Evolutionary conservation across 2,888 invertebrate species (phyloP), one percentile per base, ranked within the genome.

Genomic region (Idaea straminata): DNA sequence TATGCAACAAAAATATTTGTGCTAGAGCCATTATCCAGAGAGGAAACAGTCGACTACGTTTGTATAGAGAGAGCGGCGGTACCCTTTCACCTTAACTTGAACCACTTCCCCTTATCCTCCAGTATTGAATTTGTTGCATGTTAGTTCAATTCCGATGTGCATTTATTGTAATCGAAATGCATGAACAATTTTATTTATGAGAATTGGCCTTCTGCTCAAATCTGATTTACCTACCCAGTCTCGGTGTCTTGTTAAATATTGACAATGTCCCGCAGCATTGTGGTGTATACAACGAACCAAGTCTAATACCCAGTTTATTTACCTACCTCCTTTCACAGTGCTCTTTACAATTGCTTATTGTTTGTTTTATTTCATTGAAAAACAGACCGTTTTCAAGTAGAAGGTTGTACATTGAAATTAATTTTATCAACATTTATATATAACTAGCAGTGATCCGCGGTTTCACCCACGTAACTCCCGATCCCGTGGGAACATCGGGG

Each of bases 171-270:
- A 25, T 25, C 25, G 25, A 25, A 25, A 25, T 25, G 25, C 1
- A 25, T 25, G 25, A 25, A 25, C 3, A n/a, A n/a, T 10, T 7
- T 7, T 47, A 47, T 7, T 4, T 47, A 47, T 7, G 13, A 10
- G 47, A 13, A 13, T 13, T 36, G 47, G 7, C 62, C 64, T 69
- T 65, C 66, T 59, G 62, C 62, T 67, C 36, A 66, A 68, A 69
- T 66, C 67, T 66, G 68, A 71, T 72, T 72, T 67, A 25, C 64
- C 7, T 47, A 47, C 62, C 66, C 62, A 61, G 69, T 62, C 66
- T 65, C 64, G 62, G 25, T 58, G 61, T 65, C 59, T 62, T n/a
- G 60, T 66, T 68, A 67, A 68, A 69, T 72, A 69, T 69, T 69
- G 68, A 72, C 69, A 47, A 47, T 7, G 47, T 47, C 5, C 47